Evolutionary conservation across 2,888 invertebrate species (phyloP).

Genomic region (Corbicula japonica): DNA sequence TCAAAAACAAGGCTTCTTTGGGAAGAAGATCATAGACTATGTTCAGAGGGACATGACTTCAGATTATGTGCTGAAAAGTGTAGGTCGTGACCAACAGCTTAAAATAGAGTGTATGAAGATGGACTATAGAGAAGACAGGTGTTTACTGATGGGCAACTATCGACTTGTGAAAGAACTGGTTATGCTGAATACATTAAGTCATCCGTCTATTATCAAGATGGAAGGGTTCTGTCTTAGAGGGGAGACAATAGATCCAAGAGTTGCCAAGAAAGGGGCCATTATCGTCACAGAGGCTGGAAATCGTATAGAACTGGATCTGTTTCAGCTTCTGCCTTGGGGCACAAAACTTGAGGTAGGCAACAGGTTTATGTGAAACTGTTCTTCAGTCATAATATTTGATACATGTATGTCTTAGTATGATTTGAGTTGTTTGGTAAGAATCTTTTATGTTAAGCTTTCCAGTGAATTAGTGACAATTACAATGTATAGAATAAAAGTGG

Average conservation of each 20-base stretch:
- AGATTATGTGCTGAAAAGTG: conserved; percentile 76
- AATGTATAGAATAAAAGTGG: too few relatives aligned
- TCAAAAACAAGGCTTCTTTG: conserved; percentile 51
- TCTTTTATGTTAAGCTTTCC: too few relatives aligned
- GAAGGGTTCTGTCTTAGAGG: conserved; percentile 81
- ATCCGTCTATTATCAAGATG: conserved; percentile 71
- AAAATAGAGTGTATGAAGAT: conserved; percentile 81
- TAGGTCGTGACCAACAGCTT: conserved; percentile 71
- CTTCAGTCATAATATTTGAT: too few relatives aligned
- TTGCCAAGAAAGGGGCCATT: conserved; percentile 77
- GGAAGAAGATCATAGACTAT: conserved; percentile 75
- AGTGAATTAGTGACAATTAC: too few relatives aligned
- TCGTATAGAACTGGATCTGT: conserved; percentile 51
- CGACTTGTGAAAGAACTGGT: conserved; percentile 78
- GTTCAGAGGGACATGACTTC: conserved; percentile 43
- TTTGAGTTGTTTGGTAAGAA: too few relatives aligned
- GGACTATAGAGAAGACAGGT: conserved; percentile 76
- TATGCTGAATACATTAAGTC: conserved; percentile 69
- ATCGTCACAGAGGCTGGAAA: conserved; percentile 76
- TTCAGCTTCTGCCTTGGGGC: conserved; percentile 55
- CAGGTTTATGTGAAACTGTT: too few relatives aligned
- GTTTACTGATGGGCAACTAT: conserved; percentile 79
- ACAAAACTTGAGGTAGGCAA: conserved; percentile 68
- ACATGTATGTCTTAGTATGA: too few relatives aligned
- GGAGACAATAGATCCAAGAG: conserved; percentile 69